Evolutionary conservation across 2,888 invertebrate genomes (phyloP), one percentile per base, ranked within the genome.

Genomic region (Schrankia costaestrigalis): DNA sequence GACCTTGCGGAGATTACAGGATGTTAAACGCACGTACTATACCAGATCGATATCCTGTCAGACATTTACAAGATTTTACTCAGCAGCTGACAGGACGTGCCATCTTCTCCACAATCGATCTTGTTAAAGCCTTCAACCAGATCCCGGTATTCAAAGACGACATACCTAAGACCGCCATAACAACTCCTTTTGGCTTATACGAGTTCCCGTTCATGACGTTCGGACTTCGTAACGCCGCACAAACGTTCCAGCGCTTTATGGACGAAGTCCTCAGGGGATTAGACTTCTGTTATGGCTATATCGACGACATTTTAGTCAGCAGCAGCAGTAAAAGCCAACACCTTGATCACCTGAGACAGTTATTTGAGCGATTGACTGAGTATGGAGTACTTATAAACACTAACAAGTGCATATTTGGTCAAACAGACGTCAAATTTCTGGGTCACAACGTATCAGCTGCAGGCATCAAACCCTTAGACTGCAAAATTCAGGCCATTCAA

Each of bases 361-460:
- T 39, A 1, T 39, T 31, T 14, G 7, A 19, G 1, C 25, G 30
- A 9, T 11, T 39, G 13, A 7, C 11, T 7, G 24, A 27, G 2
- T 39, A 34, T 23, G 39, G 39, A 1, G 23, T 39, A 2, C n/a
- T 39, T 2, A 10, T 39, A 2, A 39, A 39, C 24, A 22, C 31
- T 0, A 23, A 18, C 1, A 39, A 39, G 10, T 39, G 39, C 3
- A 13, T 24, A 6, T 29, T 39, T 11, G 39, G 34, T 0, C 13
- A 11, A n/a, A 1, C 11, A 6, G 30, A 26, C 9, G 26, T 34
- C 6, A 24, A 8, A 1, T 33, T 39, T 3, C 24, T 30, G 0
- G 30, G 34, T 2, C 34, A 17, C 19, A 11, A 5, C 2, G 26
- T 33, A 9, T 10, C 25, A 2, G 25, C 22, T 7, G n/a, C 12